Evolutionary conservation across 2,113 vertebrate species (phyloP).

Genomic region (Pseudorasbora parva): DNA sequence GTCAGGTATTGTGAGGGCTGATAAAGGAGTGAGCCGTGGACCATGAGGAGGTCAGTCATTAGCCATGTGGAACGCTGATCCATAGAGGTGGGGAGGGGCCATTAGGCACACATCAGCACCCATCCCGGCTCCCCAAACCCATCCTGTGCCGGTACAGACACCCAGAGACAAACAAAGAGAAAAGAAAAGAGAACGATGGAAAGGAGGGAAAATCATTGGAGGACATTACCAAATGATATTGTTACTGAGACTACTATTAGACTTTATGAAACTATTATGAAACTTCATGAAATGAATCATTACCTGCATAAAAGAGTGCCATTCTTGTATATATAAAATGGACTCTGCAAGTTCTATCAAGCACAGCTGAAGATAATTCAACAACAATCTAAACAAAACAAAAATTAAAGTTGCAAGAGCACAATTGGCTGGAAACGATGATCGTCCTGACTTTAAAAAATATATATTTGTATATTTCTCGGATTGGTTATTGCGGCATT

Average conservation of each 20-base stretch:
- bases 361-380: background rate
- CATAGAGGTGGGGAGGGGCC: constrained; percentile 46
- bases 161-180: constrained; percentile 35
- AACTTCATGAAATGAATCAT: background rate
- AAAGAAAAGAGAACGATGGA: constrained; percentile 35
- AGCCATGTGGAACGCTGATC: constrained; percentile 61
- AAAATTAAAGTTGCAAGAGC: no score
- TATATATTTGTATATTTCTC: no score
- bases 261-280: background rate
- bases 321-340: background rate
- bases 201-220: no score
- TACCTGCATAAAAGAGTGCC: background rate
- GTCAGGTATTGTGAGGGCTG: constrained; percentile 59
- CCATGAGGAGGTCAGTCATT: constrained; percentile 60
- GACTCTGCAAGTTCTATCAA: background rate
- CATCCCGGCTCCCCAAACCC: constrained; percentile 41
- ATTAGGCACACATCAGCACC: constrained; percentile 54
- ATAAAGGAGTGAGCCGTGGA: constrained; percentile 56
- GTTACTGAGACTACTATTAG: background rate
- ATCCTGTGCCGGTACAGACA: constrained; percentile 42
- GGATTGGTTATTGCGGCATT: no score
- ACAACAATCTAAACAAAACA: no score
- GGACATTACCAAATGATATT: background rate
- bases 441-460: no score
- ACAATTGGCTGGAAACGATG: no score